Evolutionary conservation across 1,140 invertebrate species (phyloP), one percentile per base, ranked within the genome.

Genomic region (Druon quercuslanigerum): DNA sequence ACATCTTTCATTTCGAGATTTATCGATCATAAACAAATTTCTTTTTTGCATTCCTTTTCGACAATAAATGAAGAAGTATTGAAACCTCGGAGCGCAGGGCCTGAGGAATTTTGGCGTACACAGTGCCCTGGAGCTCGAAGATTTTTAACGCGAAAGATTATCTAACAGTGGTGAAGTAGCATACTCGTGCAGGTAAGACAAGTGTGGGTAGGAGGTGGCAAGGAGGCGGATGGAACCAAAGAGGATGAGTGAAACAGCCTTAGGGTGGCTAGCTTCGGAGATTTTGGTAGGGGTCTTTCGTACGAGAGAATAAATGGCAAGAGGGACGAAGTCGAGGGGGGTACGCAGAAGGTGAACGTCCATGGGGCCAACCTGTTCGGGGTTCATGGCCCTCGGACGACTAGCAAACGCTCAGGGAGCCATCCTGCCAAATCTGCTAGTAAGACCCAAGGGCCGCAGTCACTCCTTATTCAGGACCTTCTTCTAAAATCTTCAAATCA

Each of bases 351-450:
- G 90, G 90, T 91, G 90, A 91, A 91, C 86, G 90, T 91, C 90
- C 90, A 91, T 89, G 88, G 90, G 89, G 90, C 86, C 90, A 91
- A 91, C 90, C 90, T 91, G 90, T 91, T 91, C 90, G 89, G 88
- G 89, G 90, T 91, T 91, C 90, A 91, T 91, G 90, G 90, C 90
- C 90, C 90, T 90, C 88, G 86, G 72, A 86, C 84, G 87, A 89
- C 88, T 90, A 91, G 90, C 89, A 85, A 90, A 88, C 85, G 84
- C 85, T 86, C 87, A 86, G 84, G 83, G 86, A 89, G 83, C 85
- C 86, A 87, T 87, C 84, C 78, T 87, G 89, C 83, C 87, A 83
- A 88, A 89, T 87, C 85, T 85, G 87, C 89, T 90, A 88, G 85
- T 86, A 79, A 84, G 83, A 74, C 83, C 75, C 80, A 85, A 88